These are phyloP conservation scores for Caenorhabditis sp. DNA, from an alignment of 2,888 invertebrate genomes.

Conservation along the genomic window DNA sequence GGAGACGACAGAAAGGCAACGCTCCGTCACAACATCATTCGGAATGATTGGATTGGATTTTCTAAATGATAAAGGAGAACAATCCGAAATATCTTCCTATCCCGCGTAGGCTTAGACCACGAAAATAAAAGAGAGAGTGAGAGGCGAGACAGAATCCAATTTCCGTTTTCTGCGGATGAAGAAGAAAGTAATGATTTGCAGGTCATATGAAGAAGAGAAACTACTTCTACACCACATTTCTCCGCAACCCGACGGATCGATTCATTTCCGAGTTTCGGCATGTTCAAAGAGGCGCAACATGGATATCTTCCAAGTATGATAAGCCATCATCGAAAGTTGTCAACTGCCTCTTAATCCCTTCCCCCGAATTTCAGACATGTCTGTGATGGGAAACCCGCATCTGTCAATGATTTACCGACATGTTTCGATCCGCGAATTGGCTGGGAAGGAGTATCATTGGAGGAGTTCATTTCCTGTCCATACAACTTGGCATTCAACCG, in stretches of 20 bases:
- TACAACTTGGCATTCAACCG: constrained; percentile 96
- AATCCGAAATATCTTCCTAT: constrained; percentile 23
- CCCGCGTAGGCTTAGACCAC: neutral
- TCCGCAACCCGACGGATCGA: constrained; percentile 94
- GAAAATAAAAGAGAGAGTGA: neutral
- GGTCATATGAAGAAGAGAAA: constrained; percentile 85
- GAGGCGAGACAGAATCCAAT: constrained; percentile 29
- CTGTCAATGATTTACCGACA: constrained; percentile 89
- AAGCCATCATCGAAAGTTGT: constrained; percentile 29
- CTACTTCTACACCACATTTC: constrained; percentile 96
- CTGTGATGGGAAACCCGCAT: constrained; percentile 86
- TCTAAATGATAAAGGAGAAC: constrained; percentile 17
- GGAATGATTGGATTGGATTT: constrained; percentile 37
- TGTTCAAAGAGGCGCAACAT: constrained; percentile 88
- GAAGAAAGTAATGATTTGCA: constrained; percentile 69
- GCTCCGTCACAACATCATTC: constrained; percentile 30
- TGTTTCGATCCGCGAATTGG: constrained; percentile 84
- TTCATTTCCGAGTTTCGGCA: constrained; percentile 98
- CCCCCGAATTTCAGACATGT: constrained; percentile 79
- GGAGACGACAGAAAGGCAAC: constrained; percentile 17
- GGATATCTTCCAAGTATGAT: constrained; percentile 71
- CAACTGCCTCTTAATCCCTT: constrained; percentile 1
- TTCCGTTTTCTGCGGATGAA: constrained; percentile 49
- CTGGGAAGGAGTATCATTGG: constrained; percentile 90
- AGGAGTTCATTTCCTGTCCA: constrained; percentile 93